Evolutionary conservation across 2,113 vertebrate genomes (phyloP).

Genomic region (Petroica traversi): DNA sequence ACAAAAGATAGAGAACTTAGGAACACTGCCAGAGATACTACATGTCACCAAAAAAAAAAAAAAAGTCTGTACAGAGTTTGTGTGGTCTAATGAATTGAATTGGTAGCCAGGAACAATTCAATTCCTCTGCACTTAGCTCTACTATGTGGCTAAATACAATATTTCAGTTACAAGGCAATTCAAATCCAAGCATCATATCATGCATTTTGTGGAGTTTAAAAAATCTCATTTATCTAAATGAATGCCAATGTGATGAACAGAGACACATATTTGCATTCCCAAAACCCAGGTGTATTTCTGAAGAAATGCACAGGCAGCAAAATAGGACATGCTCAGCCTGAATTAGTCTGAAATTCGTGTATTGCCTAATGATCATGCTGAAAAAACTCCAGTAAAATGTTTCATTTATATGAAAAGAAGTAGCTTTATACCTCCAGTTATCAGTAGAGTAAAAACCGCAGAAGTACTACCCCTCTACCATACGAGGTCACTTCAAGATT

Average conservation of each 20-base stretch:
- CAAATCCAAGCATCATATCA: background rate
- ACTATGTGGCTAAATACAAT: background rate
- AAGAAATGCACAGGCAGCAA: background rate
- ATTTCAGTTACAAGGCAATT: background rate
- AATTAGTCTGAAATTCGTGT: background rate
- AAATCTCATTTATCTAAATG: background rate
- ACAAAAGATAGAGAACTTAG: background rate
- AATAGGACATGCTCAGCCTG: background rate
- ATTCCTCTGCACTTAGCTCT: background rate
- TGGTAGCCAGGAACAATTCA: constrained; percentile 2
- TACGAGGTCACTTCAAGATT: background rate
- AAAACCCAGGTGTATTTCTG: background rate
- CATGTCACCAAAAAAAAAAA: background rate
- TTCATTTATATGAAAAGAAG: background rate
- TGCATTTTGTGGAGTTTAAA: background rate
- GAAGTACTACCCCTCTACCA: background rate
- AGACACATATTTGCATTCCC: background rate
- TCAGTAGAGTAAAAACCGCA: background rate
- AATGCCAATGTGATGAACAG: background rate
- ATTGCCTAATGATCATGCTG: background rate
- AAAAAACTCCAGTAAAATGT: background rate
- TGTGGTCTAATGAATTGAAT: constrained; percentile 23
- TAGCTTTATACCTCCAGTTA: background rate
- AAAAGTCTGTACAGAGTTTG: background rate
- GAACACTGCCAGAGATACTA: constrained; percentile 25